Evolutionary conservation across 2,113 vertebrate genomes (phyloP).

Genomic region (Psittacula cyanocephala): DNA sequence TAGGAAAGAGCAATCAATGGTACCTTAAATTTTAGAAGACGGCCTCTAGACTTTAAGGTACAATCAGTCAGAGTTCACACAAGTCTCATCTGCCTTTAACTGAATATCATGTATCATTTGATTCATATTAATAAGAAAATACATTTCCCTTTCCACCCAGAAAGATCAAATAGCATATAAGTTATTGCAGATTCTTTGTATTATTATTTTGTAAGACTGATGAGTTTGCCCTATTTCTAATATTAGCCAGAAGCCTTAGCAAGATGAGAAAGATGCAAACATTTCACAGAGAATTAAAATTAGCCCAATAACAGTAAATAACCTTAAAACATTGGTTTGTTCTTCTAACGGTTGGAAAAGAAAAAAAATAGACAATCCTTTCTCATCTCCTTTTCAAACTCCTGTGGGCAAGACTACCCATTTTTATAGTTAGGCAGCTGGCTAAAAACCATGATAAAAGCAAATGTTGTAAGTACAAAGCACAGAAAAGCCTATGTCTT

Average conservation of each 20-base stretch:
- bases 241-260: neutral
- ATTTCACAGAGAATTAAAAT: neutral
- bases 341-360: neutral
- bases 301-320: neutral
- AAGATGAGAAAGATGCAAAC: neutral
- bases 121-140: neutral
- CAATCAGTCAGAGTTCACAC: neutral
- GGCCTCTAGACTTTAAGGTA: neutral
- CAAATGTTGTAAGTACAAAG: slow-evolving; percentile 45
- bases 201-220: neutral
- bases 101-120: neutral
- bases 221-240: neutral
- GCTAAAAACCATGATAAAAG: slow-evolving; percentile 39
- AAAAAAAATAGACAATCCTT: neutral
- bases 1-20: neutral
- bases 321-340: neutral
- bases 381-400: neutral
- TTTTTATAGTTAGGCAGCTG: neutral
- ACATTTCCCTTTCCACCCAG: neutral
- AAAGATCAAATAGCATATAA: neutral
- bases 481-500: slow-evolving; percentile 46
- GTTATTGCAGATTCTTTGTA: neutral
- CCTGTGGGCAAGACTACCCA: slow-evolving; percentile 10
- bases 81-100: neutral
- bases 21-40: neutral